Evolutionary conservation across 2,113 vertebrate species (phyloP).

Genomic region (Taxidea taxus): DNA sequence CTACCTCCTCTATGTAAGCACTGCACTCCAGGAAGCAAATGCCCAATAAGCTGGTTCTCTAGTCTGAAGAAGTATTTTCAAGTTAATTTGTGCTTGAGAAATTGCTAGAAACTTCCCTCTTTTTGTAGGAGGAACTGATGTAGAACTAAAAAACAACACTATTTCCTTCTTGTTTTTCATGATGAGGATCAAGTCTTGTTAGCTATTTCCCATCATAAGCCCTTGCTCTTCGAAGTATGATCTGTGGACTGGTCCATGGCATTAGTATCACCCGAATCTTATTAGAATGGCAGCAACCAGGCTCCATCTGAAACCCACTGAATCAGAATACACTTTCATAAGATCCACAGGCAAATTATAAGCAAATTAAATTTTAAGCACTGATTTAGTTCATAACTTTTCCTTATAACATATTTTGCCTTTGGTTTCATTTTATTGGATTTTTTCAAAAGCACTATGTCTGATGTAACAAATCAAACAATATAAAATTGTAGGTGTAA

Average conservation of each 20-base stretch:
- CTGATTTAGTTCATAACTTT: not conserved
- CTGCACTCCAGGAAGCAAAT: not conserved
- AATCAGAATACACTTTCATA: not conserved
- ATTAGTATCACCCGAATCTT: not conserved
- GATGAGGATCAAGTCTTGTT: not conserved
- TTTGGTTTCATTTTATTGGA: not conserved
- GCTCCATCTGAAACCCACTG: not conserved
- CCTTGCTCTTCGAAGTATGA: not conserved
- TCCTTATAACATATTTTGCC: not conserved
- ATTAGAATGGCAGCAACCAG: not conserved
- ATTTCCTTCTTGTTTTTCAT: not conserved
- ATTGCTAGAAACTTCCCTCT: not conserved
- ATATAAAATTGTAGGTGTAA: not conserved
- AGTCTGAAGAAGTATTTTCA: not conserved
- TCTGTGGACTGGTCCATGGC: not conserved
- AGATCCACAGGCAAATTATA: not conserved
- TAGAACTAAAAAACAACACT: not conserved
- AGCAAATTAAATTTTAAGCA: not conserved
- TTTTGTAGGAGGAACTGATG: not conserved
- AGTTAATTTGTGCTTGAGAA: conserved; percentile 15
- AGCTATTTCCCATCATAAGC: not conserved
- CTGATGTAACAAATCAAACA: not conserved
- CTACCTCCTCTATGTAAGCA: not conserved
- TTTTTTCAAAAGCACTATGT: not conserved
- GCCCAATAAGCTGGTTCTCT: not conserved